A percentile compares a stretch with the other conserved stretches of the same genome.
These are phyloP conservation scores for Catharus fuscescens DNA, from an alignment of 2,113 vertebrate species.

Conservation along the genomic window DNA sequence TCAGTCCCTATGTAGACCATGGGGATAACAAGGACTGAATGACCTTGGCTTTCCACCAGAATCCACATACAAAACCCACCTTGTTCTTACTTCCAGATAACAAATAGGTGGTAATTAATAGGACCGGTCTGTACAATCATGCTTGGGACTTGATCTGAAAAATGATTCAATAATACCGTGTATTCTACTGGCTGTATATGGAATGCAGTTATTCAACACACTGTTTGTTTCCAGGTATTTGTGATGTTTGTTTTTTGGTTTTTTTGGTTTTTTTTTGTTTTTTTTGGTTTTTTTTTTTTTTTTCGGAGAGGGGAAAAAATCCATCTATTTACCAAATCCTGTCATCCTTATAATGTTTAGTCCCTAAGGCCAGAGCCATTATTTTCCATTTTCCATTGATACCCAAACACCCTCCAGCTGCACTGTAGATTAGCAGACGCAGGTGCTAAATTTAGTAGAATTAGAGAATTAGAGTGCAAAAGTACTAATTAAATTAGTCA, in stretches of 20 bases:
- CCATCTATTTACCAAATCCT: neutral
- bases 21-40: neutral
- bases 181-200: neutral
- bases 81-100: neutral
- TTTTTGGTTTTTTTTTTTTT: neutral
- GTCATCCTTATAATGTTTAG: neutral
- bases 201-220: neutral
- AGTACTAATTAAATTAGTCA: neutral
- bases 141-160: neutral
- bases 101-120: neutral
- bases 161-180: neutral
- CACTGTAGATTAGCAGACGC: neutral
- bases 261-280: neutral
- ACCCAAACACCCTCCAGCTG: neutral
- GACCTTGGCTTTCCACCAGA: neutral
- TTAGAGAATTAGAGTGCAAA: neutral
- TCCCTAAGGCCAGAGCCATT: neutral
- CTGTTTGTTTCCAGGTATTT: neutral
- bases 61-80: neutral
- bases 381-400: neutral
- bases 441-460: conserved; percentile 33
- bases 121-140: neutral
- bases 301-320: neutral
- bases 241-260: neutral
- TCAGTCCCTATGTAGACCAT: accelerated